A percentile compares a stretch with the other conserved stretches of the same genome.
Evolutionary conservation across 2,888 invertebrate species (phyloP).

Genomic region (Charanyca ferruginea): DNA sequence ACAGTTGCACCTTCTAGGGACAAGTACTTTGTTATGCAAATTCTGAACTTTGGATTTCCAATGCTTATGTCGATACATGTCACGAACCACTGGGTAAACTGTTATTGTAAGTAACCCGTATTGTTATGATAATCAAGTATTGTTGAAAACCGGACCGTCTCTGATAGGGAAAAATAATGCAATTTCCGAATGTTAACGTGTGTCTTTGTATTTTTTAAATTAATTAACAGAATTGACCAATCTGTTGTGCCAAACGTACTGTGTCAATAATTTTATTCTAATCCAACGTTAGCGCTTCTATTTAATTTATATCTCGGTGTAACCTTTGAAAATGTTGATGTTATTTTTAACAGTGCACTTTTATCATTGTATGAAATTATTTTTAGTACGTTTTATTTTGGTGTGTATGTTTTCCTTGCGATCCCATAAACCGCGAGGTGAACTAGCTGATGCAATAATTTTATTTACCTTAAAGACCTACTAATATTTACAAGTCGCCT

Average conservation of each 20-base stretch:
- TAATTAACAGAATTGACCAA: constrained; percentile 15
- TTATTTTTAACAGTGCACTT: not conserved
- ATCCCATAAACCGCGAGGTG: constrained; percentile 23
- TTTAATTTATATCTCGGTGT: not conserved
- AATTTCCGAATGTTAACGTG: constrained; percentile 55
- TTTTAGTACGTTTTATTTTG: not conserved
- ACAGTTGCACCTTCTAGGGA: constrained; percentile 47
- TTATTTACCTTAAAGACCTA: constrained; percentile 19
- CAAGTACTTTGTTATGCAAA: constrained; percentile 67
- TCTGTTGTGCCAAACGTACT: not conserved
- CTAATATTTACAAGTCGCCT: constrained; percentile 7
- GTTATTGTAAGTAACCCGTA: constrained; percentile 61
- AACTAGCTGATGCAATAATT: constrained; percentile 26
- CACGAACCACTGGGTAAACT: constrained; percentile 62
- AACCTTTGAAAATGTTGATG: not conserved
- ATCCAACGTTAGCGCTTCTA: not conserved
- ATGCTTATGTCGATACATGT: constrained; percentile 63
- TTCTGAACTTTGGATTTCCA: constrained; percentile 63
- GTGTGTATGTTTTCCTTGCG: constrained; percentile 5
- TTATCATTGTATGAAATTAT: not conserved
- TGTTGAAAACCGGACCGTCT: constrained; percentile 60
- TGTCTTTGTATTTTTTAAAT: constrained; percentile 45
- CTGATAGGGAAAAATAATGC: constrained; percentile 54
- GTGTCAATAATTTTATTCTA: not conserved
- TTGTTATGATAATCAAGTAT: constrained; percentile 72